phyloP scores from a whole-genome alignment of 2,888 invertebrate species.

The Hartigia nigra region DNA sequence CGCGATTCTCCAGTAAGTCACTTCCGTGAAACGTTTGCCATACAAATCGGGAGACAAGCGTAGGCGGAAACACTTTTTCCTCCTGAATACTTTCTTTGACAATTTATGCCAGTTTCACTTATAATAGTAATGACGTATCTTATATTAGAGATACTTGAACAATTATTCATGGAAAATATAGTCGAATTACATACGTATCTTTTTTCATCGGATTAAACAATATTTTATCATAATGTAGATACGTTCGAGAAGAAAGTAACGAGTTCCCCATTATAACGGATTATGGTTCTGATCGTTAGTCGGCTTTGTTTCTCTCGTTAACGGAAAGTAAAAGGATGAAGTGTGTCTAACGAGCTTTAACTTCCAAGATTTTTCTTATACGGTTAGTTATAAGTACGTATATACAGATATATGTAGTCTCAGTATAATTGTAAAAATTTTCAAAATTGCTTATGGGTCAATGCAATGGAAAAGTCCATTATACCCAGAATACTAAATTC shows the following conservation, averaged over 20 bases:
- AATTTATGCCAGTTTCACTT: not conserved
- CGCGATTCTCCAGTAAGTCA: not conserved
- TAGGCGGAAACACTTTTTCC: not conserved
- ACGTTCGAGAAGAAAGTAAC: not conserved
- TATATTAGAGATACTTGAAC: not conserved
- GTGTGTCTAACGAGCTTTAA: not conserved
- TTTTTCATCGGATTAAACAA: not conserved
- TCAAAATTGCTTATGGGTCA: not conserved
- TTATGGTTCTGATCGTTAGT: not conserved
- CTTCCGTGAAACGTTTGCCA: not conserved
- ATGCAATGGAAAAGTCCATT: not conserved
- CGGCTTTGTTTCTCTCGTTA: conserved; percentile 2
- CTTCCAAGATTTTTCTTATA: not conserved
- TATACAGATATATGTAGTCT: not conserved
- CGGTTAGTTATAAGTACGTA: not conserved
- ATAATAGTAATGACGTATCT: not conserved
- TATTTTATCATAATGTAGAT: not conserved
- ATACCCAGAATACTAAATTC: too few species aligned
- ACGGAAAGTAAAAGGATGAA: conserved; percentile 2
- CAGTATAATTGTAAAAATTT: not conserved
- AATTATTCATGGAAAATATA: not conserved
- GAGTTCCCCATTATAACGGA: not conserved
- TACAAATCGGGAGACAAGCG: not conserved
- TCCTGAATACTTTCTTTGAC: not conserved
- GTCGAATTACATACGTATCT: not conserved